Conservation (phyloP, 2,888 invertebrate species). For the Thereva nobilitata region DNA sequence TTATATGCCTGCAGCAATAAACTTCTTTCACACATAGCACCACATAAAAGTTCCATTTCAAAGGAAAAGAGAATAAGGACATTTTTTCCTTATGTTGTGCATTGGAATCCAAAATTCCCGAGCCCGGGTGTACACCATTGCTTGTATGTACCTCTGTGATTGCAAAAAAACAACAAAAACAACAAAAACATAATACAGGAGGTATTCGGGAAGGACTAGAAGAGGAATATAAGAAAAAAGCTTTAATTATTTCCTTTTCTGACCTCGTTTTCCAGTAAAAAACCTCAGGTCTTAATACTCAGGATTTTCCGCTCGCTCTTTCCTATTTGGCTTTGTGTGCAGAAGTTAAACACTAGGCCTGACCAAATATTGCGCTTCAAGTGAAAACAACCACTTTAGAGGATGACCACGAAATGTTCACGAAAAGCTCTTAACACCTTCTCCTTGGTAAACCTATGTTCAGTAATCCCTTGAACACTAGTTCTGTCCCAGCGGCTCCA, state of each 20-base stretch:
- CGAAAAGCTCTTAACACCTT: conserved; percentile 30
- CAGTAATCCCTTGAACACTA: conserved; percentile 2
- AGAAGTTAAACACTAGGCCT: conserved; percentile 30
- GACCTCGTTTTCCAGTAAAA: conserved; percentile 27
- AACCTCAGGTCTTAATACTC: conserved; percentile 22
- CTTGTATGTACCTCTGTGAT: too few species aligned
- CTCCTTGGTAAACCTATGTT: conserved; percentile 22
- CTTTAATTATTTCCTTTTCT: conserved; percentile 26
- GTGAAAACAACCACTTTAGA: conserved; percentile 32
- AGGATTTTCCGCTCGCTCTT: conserved; percentile 12
- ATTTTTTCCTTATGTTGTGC: too few species aligned
- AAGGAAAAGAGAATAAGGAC: too few species aligned
- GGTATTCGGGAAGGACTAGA: neutral
- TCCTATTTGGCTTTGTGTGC: neutral
- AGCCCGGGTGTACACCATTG: too few species aligned
- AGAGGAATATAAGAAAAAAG: conserved; percentile 21
- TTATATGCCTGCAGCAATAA: too few species aligned
- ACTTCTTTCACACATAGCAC: too few species aligned
- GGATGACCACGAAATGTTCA: conserved; percentile 28
- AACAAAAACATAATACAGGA: too few species aligned
- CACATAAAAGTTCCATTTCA: too few species aligned
- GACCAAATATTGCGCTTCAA: conserved; percentile 30
- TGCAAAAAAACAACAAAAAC: too few species aligned
- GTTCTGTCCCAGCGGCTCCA: neutral
- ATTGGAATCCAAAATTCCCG: too few species aligned